These are phyloP conservation scores for Limnephilus lunatus DNA, from an alignment of 2,888 invertebrate genomes.

Conservation along the genomic window DNA sequence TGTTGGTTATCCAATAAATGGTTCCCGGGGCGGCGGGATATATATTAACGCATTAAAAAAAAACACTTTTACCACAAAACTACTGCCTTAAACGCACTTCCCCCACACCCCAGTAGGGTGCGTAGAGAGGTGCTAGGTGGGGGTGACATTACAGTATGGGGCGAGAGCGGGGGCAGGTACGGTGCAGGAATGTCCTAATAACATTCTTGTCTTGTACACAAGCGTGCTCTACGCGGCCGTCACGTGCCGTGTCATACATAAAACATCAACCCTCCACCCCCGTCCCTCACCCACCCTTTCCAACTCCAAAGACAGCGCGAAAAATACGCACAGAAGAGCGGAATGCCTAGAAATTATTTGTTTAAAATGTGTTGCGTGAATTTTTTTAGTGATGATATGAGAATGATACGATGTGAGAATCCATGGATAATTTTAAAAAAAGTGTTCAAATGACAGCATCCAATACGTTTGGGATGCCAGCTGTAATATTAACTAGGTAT, in stretches of 20 bases:
- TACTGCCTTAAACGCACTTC: neutral
- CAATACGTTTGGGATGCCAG: too few relatives aligned
- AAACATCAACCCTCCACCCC: constrained; percentile 51
- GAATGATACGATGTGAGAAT: too few relatives aligned
- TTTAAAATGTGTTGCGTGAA: neutral
- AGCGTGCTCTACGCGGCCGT: constrained; percentile 47
- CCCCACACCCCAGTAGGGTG: neutral
- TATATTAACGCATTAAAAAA: too few relatives aligned
- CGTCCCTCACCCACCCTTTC: neutral
- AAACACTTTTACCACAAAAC: neutral
- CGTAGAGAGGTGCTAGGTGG: neutral
- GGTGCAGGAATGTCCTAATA: constrained; percentile 62
- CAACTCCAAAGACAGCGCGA: neutral
- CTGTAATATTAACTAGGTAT: too few relatives aligned
- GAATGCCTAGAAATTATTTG: neutral
- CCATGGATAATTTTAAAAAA: too few relatives aligned
- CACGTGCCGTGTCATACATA: constrained; percentile 60
- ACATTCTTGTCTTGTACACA: constrained; percentile 64
- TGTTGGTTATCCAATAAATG: too few relatives aligned
- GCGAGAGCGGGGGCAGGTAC: neutral
- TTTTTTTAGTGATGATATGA: neutral
- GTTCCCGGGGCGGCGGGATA: too few relatives aligned
- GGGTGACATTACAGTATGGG: constrained; percentile 27
- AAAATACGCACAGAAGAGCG: neutral
- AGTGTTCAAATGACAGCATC: too few relatives aligned